These are phyloP conservation scores for Geothlypis trichas DNA, from an alignment of 2,113 vertebrate genomes.

Conservation along the genomic window DNA sequence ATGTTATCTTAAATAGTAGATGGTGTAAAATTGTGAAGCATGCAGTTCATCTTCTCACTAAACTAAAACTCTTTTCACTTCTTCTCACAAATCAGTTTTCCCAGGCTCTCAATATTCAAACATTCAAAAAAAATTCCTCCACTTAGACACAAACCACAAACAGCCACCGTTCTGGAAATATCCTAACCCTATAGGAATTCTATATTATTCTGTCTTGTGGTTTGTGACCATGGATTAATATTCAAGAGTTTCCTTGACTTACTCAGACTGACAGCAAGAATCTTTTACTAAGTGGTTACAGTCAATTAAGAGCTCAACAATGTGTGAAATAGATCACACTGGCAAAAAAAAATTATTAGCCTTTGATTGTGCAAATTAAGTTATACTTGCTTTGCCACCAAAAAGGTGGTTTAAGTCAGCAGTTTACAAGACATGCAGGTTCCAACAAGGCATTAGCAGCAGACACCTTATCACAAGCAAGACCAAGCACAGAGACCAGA, in stretches of 20 bases:
- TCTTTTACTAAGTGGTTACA: neutral
- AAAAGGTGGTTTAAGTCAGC: neutral
- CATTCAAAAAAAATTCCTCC: neutral
- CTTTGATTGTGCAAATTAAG: neutral
- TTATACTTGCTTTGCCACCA: neutral
- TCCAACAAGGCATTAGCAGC: neutral
- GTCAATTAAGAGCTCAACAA: conserved; percentile 35
- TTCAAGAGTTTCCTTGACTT: neutral
- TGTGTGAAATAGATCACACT: neutral
- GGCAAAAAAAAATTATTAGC: neutral
- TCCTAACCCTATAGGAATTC: neutral
- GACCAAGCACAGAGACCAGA: neutral
- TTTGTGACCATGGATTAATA: neutral
- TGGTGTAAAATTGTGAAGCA: neutral
- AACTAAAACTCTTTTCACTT: neutral
- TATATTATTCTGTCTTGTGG: neutral
- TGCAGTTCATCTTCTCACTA: neutral
- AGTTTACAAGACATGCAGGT: neutral
- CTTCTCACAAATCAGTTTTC: neutral
- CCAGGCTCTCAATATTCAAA: neutral
- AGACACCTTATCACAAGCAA: neutral
- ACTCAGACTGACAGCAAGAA: neutral
- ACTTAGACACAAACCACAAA: neutral
- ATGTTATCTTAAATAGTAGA: neutral
- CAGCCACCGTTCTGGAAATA: neutral